phyloP scores from a whole-genome alignment of 2,797 vertebrate species.

The Malacoraja senta region DNA sequence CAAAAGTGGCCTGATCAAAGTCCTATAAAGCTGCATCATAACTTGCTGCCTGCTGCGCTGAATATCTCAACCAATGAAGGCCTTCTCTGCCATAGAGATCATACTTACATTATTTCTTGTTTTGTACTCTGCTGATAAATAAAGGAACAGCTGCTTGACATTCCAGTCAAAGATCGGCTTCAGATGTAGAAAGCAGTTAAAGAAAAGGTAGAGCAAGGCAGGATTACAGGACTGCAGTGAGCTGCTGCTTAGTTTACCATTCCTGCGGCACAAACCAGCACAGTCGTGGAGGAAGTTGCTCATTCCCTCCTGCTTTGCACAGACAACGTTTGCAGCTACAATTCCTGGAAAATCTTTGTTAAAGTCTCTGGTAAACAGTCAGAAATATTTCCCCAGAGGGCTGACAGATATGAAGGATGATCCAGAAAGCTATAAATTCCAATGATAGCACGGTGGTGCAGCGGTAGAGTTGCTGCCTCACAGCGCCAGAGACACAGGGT shows the following conservation, averaged over 20 bases:
- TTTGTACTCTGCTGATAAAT: conserved; percentile 77
- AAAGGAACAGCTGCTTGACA: conserved; percentile 93
- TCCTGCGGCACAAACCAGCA: neutral
- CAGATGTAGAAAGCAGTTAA: conserved; percentile 76
- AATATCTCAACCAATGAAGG: neutral
- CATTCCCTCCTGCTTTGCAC: no score
- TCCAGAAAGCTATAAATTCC: neutral
- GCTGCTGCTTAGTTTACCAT: neutral
- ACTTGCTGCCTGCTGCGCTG: neutral
- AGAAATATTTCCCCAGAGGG: neutral
- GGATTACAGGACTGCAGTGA: neutral
- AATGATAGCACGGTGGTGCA: neutral
- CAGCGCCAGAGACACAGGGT: no score
- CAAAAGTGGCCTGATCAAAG: neutral
- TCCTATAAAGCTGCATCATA: neutral
- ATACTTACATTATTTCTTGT: conserved; percentile 79
- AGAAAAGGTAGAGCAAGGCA: conserved; percentile 43
- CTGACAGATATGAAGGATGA: neutral
- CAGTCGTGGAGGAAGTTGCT: neutral
- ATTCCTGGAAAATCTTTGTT: neutral
- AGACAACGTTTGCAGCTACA: no score
- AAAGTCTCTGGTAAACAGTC: neutral
- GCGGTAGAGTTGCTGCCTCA: no score
- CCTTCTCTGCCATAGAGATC: neutral
- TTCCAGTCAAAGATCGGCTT: conserved; percentile 97